Base-by-base conservation (phyloP, 2,797 vertebrate species). In the Poecilia velifera region DNA sequence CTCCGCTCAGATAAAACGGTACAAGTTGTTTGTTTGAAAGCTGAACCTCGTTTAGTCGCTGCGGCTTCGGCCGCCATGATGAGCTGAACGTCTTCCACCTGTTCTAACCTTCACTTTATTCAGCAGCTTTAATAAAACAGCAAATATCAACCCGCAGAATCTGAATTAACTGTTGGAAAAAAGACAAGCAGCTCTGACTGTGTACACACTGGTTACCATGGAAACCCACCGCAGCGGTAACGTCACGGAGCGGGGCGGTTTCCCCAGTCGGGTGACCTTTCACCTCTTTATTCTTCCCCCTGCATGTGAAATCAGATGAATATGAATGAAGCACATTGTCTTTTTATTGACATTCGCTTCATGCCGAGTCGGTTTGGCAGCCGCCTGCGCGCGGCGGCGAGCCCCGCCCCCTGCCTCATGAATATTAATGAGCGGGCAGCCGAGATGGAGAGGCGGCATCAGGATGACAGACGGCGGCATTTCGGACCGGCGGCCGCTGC, bases 341-440 rank as follows among this genome's bases (percentile, higher is more conserved):
- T 82, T 57, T 87, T 85, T 83, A 84, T 82, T 86, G 85, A 82
- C 85, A 82, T 74, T 82, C 59, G 39, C 68, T 76, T 84, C 79
- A 68, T 53, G 53, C 59, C 0, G 25, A 81, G 82, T 9, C 51
- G 36, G 0, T n/a, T 43, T 36, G 25, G 74, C 12, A 59, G 76
- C 75, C 82, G 73, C 76, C 76, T 74, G 82, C 77, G 43, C 36
- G 2, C 78, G 4, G 18, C 31, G 74, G 3, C 39, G 20, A 66
- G 80, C 73, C 41, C 86, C 82, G 4, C 86, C 90, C 71, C 84
- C 76, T 79, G 6, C 62, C 39, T 84, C 86, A 86, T 93, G 88
- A 88, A 92, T 93, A 90, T 91, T 83, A 80, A 90, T 76, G 86
- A 87, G 80, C 80, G 55, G 77, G 73, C 73, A 66, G 79, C 77